Evolutionary conservation across 1,140 invertebrate genomes (phyloP), one percentile per base, ranked within the genome.

Genomic region (Diuraphis noxia): DNA sequence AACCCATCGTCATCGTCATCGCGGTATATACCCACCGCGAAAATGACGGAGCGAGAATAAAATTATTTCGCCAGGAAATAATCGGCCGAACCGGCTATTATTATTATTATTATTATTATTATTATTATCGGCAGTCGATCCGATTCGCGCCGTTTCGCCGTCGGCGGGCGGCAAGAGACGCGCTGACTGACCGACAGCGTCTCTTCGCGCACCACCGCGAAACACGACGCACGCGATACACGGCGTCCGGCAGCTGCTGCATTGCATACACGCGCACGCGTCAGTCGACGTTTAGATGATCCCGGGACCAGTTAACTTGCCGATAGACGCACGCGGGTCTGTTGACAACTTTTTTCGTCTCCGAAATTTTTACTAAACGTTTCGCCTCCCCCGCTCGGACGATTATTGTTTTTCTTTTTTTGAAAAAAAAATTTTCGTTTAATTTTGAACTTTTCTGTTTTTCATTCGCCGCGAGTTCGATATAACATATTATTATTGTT

Each of bases 261-360:
- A 7, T 30, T 72, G 56, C 34, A 21, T 21, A 4, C 82, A 85
- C 82, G 30, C 30, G 41, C 30, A 43, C 41, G 81, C 40, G 41
- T 85, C 41, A 85, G 82, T 85, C 82, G 82, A 46, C 82, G 82
- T 85, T 85, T 85, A 21, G 30, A 85, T 85, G 17, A 85, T 85
- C 82, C n/a, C 82, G 82, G 79, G 82, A 85, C 82, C 41, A 85
- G 82, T 85, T 34, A 85, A 46, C 82, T 85, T 46, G 82, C 41
- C 41, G 41, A 46, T 46, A 46, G 41, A n/a, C 81, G 9, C 40
- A 3, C 40, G 81, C 25, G 23, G 23, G 40, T 84, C 40, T 43
- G 13, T 82, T 38, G 77, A 38, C 79, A 81, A 81, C 10, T 40
- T 84, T 84, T 84, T 84, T 41, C 38, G 81, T 84, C 81, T n/a